Evolutionary conservation across 1,140 invertebrate genomes (phyloP).

Genomic region (Latrodectus geometricus): DNA sequence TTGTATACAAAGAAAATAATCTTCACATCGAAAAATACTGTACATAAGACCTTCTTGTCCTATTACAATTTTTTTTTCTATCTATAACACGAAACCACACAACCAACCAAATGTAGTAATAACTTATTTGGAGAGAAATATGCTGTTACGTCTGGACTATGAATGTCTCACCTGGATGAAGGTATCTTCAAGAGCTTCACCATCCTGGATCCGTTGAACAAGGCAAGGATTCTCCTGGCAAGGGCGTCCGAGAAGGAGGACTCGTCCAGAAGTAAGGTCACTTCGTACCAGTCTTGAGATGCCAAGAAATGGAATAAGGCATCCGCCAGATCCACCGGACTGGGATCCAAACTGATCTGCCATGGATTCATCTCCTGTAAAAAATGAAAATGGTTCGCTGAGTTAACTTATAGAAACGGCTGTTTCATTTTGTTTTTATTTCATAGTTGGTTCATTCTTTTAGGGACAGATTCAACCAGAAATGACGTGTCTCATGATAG

Average conservation of each 20-base stretch:
- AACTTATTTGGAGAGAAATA: no score
- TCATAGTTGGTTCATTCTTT: no score
- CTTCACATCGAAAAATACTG: no score
- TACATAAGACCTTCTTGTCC: no score
- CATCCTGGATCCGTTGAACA: conserved; percentile 23
- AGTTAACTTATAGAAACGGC: no score
- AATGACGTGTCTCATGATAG: no score
- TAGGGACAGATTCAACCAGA: no score
- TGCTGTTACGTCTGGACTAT: background rate
- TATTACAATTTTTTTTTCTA: no score
- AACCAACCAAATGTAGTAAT: no score
- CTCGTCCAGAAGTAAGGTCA: conserved; percentile 54
- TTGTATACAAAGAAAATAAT: no score
- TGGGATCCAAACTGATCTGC: conserved; percentile 37
- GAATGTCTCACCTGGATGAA: conserved; percentile 14
- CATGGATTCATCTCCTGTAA: conserved; percentile 44
- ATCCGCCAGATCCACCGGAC: conserved; percentile 32
- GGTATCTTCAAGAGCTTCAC: conserved; percentile 26
- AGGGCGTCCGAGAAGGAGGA: conserved; percentile 21
- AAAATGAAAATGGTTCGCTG: background rate
- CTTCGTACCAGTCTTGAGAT: conserved; percentile 50
- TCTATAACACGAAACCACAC: no score
- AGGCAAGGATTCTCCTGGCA: conserved; percentile 10
- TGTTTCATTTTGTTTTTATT: no score
- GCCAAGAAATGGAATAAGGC: conserved; percentile 46